A percentile compares a stretch with the other conserved stretches of the same genome.
phyloP scores from a whole-genome alignment of 2,113 vertebrate species.

The Astur gentilis region DNA sequence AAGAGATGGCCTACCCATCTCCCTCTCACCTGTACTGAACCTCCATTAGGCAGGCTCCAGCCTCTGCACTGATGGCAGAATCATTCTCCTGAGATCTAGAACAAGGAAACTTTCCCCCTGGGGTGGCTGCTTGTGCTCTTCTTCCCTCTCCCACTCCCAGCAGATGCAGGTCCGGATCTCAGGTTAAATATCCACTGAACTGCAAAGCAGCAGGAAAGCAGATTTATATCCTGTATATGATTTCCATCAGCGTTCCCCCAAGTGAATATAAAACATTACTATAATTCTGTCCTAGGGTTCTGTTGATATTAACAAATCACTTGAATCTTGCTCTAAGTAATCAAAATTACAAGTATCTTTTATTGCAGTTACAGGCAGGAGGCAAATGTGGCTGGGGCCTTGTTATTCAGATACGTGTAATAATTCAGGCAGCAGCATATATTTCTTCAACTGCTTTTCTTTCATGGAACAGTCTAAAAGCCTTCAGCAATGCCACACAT shows the following conservation, averaged over 20 bases:
- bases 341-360: constrained; percentile 26
- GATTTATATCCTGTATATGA: not conserved
- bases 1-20: not conserved
- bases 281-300: constrained; percentile 33
- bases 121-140: not conserved
- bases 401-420: not conserved
- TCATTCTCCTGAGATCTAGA: not conserved
- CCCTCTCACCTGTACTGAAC: not conserved
- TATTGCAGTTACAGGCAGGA: not conserved
- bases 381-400: not conserved
- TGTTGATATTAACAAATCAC: constrained; percentile 40
- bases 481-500: not conserved
- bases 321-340: constrained; percentile 35
- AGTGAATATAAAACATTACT: not conserved
- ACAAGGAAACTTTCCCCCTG: not conserved
- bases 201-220: not conserved
- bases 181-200: not conserved
- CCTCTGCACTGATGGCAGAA: not conserved
- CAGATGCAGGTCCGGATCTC: not conserved
- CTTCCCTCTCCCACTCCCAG: not conserved
- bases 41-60: not conserved
- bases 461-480: not conserved
- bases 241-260: not conserved
- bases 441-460: constrained; percentile 3
- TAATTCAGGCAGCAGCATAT: not conserved